Percentiles rank a stretch among this genome's conserved stretches.
These are phyloP conservation scores for Rhopalosiphum nymphaeae DNA, from an alignment of 2,888 invertebrate genomes.

Conservation along the genomic window DNA sequence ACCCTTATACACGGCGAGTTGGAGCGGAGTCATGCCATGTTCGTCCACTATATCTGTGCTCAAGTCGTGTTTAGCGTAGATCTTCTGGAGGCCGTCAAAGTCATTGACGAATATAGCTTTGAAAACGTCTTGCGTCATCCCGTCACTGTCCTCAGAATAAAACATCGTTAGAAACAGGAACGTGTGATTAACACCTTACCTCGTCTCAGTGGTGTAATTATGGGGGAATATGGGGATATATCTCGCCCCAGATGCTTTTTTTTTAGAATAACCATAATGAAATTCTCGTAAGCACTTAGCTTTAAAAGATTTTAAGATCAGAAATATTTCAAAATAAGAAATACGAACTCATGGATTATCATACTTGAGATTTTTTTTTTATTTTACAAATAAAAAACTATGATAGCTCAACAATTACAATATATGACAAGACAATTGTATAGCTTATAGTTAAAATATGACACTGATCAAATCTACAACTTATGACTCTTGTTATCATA, in stretches of 20 bases:
- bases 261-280: neutral
- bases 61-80: conserved; percentile 78
- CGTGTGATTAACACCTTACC: neutral
- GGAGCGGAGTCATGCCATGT: conserved; percentile 88
- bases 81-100: conserved; percentile 77
- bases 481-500: conserved; percentile 17
- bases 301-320: no score
- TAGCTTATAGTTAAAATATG: no score
- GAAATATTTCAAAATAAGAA: no score
- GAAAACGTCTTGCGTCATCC: conserved; percentile 73
- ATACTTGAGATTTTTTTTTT: no score
- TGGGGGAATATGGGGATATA: no score
- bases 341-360: no score
- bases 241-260: no score
- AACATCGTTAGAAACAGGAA: neutral
- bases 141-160: neutral
- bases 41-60: conserved; percentile 81
- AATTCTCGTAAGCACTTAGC: no score
- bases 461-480: no score
- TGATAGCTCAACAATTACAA: no score
- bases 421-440: no score
- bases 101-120: conserved; percentile 81
- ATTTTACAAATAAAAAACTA: no score
- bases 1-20: conserved; percentile 96
- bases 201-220: neutral